phyloP scores from a whole-genome alignment of 2,113 vertebrate genomes.

The Pteropus alecto region DNA sequence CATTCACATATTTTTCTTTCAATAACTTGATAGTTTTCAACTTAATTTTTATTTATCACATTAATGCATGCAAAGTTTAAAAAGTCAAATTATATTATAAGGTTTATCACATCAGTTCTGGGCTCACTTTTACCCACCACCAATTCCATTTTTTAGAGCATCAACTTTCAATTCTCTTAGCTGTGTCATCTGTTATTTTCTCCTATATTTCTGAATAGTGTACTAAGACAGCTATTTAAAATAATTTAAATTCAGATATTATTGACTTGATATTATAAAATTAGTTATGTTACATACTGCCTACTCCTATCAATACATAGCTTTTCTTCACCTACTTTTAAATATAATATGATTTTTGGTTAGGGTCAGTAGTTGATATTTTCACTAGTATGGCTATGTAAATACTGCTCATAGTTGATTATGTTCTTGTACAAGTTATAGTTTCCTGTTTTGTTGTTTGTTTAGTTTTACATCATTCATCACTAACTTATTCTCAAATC shows the following conservation, averaged over 20 bases:
- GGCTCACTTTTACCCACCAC: background rate
- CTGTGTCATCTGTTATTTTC: background rate
- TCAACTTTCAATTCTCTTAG: background rate
- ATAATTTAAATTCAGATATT: background rate
- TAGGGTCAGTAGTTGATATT: background rate
- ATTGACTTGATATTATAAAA: background rate
- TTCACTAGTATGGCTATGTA: background rate
- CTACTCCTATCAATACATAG: background rate
- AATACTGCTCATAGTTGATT: background rate
- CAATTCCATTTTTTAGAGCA: background rate
- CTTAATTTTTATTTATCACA: background rate
- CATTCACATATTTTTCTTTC: background rate
- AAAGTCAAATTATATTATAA: background rate
- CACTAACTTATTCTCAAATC: background rate
- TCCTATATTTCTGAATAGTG: background rate
- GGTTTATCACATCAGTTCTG: background rate
- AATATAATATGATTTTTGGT: background rate
- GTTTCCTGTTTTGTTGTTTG: background rate
- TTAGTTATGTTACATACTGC: background rate
- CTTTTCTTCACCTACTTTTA: background rate
- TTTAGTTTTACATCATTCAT: background rate
- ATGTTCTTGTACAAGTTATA: background rate
- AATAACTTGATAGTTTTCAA: background rate
- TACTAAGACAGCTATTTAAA: background rate
- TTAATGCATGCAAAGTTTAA: background rate